phyloP scores from a whole-genome alignment of 2,113 vertebrate genomes.

The Shinisaurus crocodilurus region DNA sequence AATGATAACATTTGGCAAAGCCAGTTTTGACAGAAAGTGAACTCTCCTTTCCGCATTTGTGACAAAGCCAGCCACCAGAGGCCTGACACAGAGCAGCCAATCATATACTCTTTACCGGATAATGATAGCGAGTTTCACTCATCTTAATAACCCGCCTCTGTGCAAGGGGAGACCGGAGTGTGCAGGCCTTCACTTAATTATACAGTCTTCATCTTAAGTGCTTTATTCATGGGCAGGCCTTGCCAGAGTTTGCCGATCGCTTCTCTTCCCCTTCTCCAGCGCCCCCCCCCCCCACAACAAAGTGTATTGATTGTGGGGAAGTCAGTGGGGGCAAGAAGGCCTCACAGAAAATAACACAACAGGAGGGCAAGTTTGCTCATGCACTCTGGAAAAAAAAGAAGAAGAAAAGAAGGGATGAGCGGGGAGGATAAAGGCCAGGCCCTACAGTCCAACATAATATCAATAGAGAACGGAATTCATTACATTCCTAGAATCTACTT shows the following conservation, averaged over 20 bases:
- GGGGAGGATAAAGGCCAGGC: constrained; percentile 13
- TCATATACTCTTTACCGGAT: constrained; percentile 84
- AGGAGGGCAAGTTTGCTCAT: constrained; percentile 10
- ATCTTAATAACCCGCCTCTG: constrained; percentile 72
- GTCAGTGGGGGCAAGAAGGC: constrained; percentile 23
- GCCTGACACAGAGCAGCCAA: constrained; percentile 85
- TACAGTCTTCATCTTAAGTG: constrained; percentile 72
- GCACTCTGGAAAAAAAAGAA: not conserved
- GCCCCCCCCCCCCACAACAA: not conserved
- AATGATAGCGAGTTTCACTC: constrained; percentile 85
- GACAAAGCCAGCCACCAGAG: constrained; percentile 87
- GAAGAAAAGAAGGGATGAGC: not conserved
- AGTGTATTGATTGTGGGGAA: constrained; percentile 45
- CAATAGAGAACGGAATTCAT: not conserved
- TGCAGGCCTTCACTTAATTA: constrained; percentile 75
- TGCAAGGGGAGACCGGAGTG: constrained; percentile 68
- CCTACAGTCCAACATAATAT: not conserved
- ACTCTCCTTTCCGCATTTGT: constrained; percentile 80
- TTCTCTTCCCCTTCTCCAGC: constrained; percentile 35
- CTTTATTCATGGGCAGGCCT: constrained; percentile 55
- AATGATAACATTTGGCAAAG: constrained; percentile 94
- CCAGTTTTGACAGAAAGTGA: constrained; percentile 88
- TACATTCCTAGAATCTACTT: constrained; percentile 8
- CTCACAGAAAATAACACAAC: constrained; percentile 15
- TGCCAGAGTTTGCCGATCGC: constrained; percentile 12